A percentile compares a stretch with the other conserved stretches of the same genome.
Evolutionary conservation across 2,888 invertebrate genomes (phyloP).

Genomic region (Camptogramma bilineatum): DNA sequence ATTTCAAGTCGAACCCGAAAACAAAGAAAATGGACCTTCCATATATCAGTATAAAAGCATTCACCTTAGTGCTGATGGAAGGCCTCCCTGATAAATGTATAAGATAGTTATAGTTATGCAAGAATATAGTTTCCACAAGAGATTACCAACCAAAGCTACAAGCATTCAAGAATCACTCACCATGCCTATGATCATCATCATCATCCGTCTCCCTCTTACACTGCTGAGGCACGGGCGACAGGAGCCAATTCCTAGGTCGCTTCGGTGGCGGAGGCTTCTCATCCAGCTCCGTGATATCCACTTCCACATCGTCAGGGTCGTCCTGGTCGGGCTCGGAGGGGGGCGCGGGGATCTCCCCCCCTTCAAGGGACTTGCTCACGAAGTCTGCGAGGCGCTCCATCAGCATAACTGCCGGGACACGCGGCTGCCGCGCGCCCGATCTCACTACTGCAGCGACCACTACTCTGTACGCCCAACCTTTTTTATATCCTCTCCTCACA

Average conservation of each 20-base stretch:
- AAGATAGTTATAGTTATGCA: no score
- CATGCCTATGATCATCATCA: conserved; percentile 77
- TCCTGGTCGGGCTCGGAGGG: conserved; percentile 78
- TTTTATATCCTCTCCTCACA: conserved; percentile 8
- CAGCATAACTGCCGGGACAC: conserved; percentile 77
- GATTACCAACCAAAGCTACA: not conserved
- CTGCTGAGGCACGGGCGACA: conserved; percentile 74
- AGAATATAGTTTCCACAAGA: not conserved
- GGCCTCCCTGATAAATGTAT: no score
- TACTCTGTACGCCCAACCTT: conserved; percentile 64
- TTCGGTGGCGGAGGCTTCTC: conserved; percentile 72
- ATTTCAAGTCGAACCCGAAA: no score
- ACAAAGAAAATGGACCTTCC: no score
- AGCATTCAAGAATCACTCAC: conserved; percentile 52
- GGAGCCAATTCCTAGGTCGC: conserved; percentile 78
- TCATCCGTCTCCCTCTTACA: conserved; percentile 76
- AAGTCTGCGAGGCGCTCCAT: conserved; percentile 97
- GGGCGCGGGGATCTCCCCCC: conserved; percentile 80
- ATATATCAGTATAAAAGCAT: no score
- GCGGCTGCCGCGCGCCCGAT: conserved; percentile 70
- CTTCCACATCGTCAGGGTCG: conserved; percentile 74
- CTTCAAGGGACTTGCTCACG: conserved; percentile 94
- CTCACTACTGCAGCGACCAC: conserved; percentile 71
- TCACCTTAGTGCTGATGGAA: no score
- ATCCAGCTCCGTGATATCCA: conserved; percentile 80